These are phyloP conservation scores for Phenganax marumi DNA, from an alignment of 92 coral and sea anemone species.

Conservation along the genomic window DNA sequence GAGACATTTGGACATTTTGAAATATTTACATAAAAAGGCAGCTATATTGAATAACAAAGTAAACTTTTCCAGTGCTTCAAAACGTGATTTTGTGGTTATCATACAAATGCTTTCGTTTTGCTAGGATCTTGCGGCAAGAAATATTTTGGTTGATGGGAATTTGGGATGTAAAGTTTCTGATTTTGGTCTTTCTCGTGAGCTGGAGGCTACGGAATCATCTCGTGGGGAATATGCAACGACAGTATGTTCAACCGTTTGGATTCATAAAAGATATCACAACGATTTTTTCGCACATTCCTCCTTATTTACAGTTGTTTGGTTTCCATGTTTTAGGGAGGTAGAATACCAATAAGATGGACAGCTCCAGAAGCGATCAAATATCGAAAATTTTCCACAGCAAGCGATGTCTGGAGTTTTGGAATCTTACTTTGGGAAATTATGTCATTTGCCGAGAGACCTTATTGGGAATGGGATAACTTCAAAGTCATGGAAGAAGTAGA, in stretches of 20 bases:
- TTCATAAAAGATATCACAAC: not conserved
- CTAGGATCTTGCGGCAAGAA: slow-evolving; percentile 95
- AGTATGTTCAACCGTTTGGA: slow-evolving; percentile 34
- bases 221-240: slow-evolving; percentile 77
- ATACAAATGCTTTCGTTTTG: not conserved
- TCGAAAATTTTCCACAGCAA: slow-evolving; percentile 79
- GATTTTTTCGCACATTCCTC: not conserved
- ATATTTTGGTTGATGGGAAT: slow-evolving; percentile 81
- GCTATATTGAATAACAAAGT: too few relatives aligned
- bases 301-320: not conserved
- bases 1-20: too few relatives aligned
- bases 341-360: slow-evolving; percentile 95
- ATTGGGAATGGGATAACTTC: slow-evolving; percentile 94
- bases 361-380: slow-evolving; percentile 90
- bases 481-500: slow-evolving; percentile 90
- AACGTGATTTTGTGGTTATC: too few relatives aligned
- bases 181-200: slow-evolving; percentile 93
- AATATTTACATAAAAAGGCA: too few relatives aligned
- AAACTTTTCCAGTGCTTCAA: too few relatives aligned
- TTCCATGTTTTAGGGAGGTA: slow-evolving; percentile 68
- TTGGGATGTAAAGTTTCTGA: slow-evolving; percentile 86
- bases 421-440: slow-evolving; percentile 89
- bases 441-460: slow-evolving; percentile 84
- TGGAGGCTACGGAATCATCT: slow-evolving; percentile 46
- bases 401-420: slow-evolving; percentile 95